Evolutionary conservation across 2,888 invertebrate genomes (phyloP).

Genomic region (Lasioglossum lativentre): DNA sequence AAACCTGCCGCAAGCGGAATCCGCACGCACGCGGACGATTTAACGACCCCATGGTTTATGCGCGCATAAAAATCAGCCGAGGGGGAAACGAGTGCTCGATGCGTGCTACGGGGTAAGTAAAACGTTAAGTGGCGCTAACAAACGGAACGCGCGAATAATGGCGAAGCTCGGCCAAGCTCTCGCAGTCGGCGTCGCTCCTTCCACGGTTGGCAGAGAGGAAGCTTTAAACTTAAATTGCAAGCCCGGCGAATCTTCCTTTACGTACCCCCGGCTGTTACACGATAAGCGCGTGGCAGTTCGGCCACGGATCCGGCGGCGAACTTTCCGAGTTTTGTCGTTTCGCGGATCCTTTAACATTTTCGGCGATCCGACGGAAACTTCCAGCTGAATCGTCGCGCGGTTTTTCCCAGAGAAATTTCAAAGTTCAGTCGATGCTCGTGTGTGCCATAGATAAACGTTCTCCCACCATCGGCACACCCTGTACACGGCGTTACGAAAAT

Average conservation of each 20-base stretch:
- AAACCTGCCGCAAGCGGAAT: neutral
- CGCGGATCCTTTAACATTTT: neutral
- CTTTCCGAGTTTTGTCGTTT: neutral
- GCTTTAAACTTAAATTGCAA: slow-evolving; percentile 13
- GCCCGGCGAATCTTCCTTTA: slow-evolving; percentile 13
- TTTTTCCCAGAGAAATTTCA: neutral
- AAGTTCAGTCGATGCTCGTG: neutral
- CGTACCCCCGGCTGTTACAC: slow-evolving; percentile 19
- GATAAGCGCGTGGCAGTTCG: slow-evolving; percentile 18
- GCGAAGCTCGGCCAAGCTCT: neutral
- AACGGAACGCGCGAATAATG: slow-evolving; percentile 17
- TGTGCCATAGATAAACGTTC: neutral
- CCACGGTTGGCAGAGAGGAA: neutral
- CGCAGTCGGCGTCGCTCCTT: neutral
- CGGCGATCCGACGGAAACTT: slow-evolving; percentile 4
- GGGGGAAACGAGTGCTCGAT: slow-evolving; percentile 31
- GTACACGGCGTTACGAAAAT: neutral
- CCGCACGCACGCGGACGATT: slow-evolving; percentile 27
- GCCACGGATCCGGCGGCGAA: neutral
- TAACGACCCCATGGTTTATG: slow-evolving; percentile 56
- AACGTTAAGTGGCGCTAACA: slow-evolving; percentile 48
- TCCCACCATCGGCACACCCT: neutral
- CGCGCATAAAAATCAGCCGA: slow-evolving; percentile 53
- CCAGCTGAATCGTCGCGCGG: slow-evolving; percentile 1
- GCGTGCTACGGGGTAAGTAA: slow-evolving; percentile 38